Conservation (phyloP, 2,797 vertebrate genomes). For the Eleutherodactylus coqui region DNA sequence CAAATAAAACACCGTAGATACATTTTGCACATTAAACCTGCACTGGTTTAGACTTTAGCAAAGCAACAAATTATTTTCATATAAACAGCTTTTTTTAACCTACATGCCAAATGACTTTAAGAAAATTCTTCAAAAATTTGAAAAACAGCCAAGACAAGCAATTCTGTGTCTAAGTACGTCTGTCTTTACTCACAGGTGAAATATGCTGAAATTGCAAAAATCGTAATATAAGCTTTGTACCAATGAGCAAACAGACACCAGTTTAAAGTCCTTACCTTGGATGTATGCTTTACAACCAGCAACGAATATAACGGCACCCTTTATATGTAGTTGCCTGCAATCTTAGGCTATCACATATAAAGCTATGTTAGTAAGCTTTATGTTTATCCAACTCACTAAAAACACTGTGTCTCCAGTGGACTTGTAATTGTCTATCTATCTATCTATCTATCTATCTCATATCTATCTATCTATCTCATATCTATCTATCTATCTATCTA, state of each 20-base stretch:
- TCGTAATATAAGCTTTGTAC: conserved; percentile 42
- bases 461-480: neutral
- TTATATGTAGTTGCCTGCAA: conserved; percentile 33
- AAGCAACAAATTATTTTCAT: conserved; percentile 64
- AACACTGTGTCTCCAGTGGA: too few species aligned
- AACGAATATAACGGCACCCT: conserved; percentile 16
- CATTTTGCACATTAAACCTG: neutral
- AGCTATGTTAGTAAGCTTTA: conserved; percentile 17
- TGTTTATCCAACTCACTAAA: neutral
- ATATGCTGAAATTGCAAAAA: conserved; percentile 37
- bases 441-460: neutral
- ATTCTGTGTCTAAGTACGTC: conserved; percentile 13
- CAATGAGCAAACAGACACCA: conserved; percentile 4
- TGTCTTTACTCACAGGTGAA: conserved; percentile 15
- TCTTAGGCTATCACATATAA: neutral
- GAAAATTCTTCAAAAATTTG: conserved; percentile 17
- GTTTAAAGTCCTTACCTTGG: conserved; percentile 35
- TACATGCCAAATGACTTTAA: conserved; percentile 37
- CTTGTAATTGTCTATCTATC: neutral
- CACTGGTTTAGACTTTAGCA: conserved; percentile 1
- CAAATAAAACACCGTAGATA: neutral
- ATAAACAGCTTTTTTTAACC: neutral
- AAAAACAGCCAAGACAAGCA: conserved; percentile 37
- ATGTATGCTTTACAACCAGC: conserved; percentile 23
- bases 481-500: neutral